Evolutionary conservation across 2,888 invertebrate genomes (phyloP), one percentile per base, ranked within the genome.

Genomic region (Platycheirus rosarum): DNA sequence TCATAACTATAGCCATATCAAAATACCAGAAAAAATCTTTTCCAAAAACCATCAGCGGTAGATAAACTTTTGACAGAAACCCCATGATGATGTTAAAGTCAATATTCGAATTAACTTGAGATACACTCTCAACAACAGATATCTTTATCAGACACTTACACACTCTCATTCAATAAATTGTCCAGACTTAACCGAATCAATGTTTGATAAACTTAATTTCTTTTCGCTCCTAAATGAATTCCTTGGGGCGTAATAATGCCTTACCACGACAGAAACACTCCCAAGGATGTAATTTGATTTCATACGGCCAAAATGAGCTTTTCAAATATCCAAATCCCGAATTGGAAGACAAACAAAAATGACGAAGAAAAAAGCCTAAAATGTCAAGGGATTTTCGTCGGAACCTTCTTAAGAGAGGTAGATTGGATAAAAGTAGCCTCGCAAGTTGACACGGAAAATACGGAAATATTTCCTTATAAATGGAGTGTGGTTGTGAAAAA

Each of bases 281-380:
- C 42, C 75, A 42, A 13, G 48, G 42, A 44, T 51, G 42, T 75
- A 60, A 75, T 68, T 75, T 68, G 74, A 75, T 75, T 75, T 75
- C 49, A 60, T 68, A 75, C 74, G n/a, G 66, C 40, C 60, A 51
- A 68, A 68, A 75, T 60, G 44, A 44, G 42, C 35, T 74, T 74
- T 57, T 74, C 57, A 66, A 49, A 49, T 60, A 68, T 16, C 35
- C 37, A 49, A 4, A 26, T 37, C 18, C 29, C 51, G 29, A 44
- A n/a, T n/a, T n/a, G n/a, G n/a, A 11, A 29, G 35, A 66, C 35
- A 40, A 40, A 40, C 16, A 37, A 49, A 26, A 26, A 29, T 40
- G 13, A 57, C 11, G 23, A 20, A 32, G 11, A 35, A 35, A 48
- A 26, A 48, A 57, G n/a, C n/a, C n/a, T n/a, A n/a, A 40, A 40